Base-by-base conservation (phyloP, 2,113 vertebrate species). In the Lamprologus ornatipinnis region DNA sequence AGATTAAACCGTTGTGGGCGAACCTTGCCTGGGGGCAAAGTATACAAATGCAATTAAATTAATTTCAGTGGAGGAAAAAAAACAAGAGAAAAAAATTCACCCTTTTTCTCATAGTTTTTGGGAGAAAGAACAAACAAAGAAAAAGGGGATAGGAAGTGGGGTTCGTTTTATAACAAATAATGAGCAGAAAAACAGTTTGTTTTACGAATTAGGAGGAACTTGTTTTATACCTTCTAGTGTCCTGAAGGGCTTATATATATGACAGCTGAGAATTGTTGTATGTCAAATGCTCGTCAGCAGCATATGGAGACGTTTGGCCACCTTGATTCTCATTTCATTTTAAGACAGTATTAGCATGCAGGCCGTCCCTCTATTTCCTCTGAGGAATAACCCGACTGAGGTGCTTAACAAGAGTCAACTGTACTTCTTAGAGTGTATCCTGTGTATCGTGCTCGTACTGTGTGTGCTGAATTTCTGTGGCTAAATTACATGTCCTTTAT, bases 11-110 rank as follows among this genome's bases (percentile, higher is more conserved):
- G 14, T 90, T 87, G 88, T 70, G 45, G 58, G 75, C 70, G 88
- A 91, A 92, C 88, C 81, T 93, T 85, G 93, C 95, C 92, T 42
- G 6, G 84, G 85, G 94, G 83, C 42, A 81, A 91, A 92, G 91
- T 91, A 92, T 91, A 92, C 91, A 93, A 92, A 92, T 90, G 81
- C 92, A 95, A 92, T 95, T 92, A 94, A 92, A 89, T 85, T 84
- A 23, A 95, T 93, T 95, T 93, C 49, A 80, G 70, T 49, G 42
- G 2, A n/a, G 73, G 60, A 12, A 17, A 63, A 78, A 73, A 81
- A 82, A 85, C 6, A 7, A 65, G 33, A n/a, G 33, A 3, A n/a
- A 75, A 11, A 45, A 47, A 70, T 14, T 2, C 23, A 12, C 23
- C 21, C 15, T 19, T 89, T 86, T 73, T 89, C 82, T 78, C 65